Evolutionary conservation across 2,113 vertebrate species (phyloP).

Genomic region (Lampris incognitus): DNA sequence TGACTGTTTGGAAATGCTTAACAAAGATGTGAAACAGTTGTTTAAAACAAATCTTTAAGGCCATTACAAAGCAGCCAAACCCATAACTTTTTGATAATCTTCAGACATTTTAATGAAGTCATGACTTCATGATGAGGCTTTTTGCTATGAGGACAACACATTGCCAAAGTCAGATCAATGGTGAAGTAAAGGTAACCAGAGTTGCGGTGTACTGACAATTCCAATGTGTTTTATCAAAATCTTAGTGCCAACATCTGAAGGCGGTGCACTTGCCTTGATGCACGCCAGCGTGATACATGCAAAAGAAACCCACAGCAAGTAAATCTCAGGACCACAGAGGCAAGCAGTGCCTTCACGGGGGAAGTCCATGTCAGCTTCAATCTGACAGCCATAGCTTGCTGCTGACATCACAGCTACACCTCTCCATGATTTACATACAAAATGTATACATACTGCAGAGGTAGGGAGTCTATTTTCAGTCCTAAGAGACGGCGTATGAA

Average conservation of each 20-base stretch:
- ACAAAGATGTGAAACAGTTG: background rate
- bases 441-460: conserved; percentile 50
- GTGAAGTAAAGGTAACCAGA: conserved; percentile 19
- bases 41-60: conserved; percentile 12
- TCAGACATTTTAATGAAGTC: conserved; percentile 20
- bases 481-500: conserved; percentile 49
- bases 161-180: conserved; percentile 32
- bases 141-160: background rate
- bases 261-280: conserved; percentile 15
- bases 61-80: conserved; percentile 3
- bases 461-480: conserved; percentile 17
- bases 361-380: conserved; percentile 36
- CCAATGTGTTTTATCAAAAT: conserved; percentile 42
- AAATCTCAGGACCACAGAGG: conserved; percentile 10
- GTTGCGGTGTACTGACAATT: conserved; percentile 6
- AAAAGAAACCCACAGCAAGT: conserved; percentile 35
- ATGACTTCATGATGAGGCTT: conserved; percentile 22
- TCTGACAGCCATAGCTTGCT: conserved; percentile 37
- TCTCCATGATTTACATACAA: conserved; percentile 53
- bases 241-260: conserved; percentile 36
- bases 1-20: background rate
- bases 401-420: conserved; percentile 45
- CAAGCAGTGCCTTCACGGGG: conserved; percentile 19
- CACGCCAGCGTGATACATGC: conserved; percentile 20
- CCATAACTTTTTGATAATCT: background rate